Base-by-base conservation (phyloP, 2,113 vertebrate genomes). In the Halcyon senegalensis region DNA sequence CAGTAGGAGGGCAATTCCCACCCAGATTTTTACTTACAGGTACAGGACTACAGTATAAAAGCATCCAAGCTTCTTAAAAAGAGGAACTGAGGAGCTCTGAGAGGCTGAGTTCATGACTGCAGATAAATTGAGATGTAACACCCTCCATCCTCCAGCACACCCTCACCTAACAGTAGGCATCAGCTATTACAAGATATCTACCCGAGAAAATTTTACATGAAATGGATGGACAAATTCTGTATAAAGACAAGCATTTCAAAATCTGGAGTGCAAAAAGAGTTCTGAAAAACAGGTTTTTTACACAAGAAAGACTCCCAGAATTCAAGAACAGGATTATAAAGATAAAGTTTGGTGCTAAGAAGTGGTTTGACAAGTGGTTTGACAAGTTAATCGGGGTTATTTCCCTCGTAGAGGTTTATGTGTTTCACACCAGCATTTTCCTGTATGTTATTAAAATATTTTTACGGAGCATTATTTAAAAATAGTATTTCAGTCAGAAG, bases 171-270 rank as follows among this genome's bases (percentile, higher is more conserved):
- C 0, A 51, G 25, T 2, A 72, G n/a, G 21, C 30, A 66, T 25
- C 44, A 74, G 20, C 56, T 35, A 55, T 31, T 50, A 39, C 28
- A 59, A 48, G 39, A 39, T 35, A 78, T 19, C 25, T 66, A 79
- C 19, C 18, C 48, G 20, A 82, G 43, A 72, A 94, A 78, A 69
- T 12, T 39, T 51, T 46, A 60, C 33, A 24, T 97, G 96, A 96
- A 97, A 97, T 94, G 91, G 13, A 60, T 89, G 94, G 96, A 97
- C 94, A 8, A 24, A 35, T 11, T 41, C 84, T 51, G 4, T 44
- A 86, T 0, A 59, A 88, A 89, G n/a, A 69, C 11, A 28, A 69
- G 48, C 11, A 76, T 78, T 84, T 94, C 48, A 87, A 53, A 93
- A 84, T 21, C 48, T 73, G 81, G 69, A 89, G 89, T 31, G 67